A percentile compares a stretch with the other conserved stretches of the same genome.
These are phyloP conservation scores for Diarsia mendica DNA, from an alignment of 2,888 invertebrate species.

Conservation along the genomic window DNA sequence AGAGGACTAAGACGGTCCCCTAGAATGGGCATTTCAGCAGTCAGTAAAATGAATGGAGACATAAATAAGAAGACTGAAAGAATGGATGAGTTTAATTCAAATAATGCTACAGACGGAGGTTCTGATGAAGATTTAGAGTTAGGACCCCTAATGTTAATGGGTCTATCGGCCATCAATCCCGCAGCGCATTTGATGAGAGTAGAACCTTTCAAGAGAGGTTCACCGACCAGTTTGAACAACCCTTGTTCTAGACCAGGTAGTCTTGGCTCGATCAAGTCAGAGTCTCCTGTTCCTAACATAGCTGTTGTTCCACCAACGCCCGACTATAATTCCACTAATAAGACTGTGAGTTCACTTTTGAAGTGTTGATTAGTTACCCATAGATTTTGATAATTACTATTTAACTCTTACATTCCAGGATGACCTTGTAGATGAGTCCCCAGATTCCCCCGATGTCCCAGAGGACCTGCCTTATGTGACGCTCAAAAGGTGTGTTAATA, in stretches of 20 bases:
- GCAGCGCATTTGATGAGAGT: constrained; percentile 91
- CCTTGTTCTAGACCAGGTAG: constrained; percentile 87
- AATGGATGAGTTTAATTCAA: constrained; percentile 82
- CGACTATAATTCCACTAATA: constrained; percentile 88
- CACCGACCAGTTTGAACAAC: constrained; percentile 74
- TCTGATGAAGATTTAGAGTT: constrained; percentile 91
- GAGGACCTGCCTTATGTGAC: constrained; percentile 94
- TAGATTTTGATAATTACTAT: constrained; percentile 23
- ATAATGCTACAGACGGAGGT: constrained; percentile 77
- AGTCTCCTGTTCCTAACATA: constrained; percentile 92
- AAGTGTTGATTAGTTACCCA: constrained; percentile 21
- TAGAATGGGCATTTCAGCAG: constrained; percentile 86
- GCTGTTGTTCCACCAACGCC: constrained; percentile 94
- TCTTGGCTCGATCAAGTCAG: constrained; percentile 82
- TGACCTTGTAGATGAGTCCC: constrained; percentile 91
- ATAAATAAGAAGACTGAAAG: constrained; percentile 85
- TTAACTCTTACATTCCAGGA: constrained; percentile 75
- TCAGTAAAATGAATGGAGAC: constrained; percentile 88
- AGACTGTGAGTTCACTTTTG: constrained; percentile 82
- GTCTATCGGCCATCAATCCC: constrained; percentile 91
- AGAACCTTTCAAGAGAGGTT: constrained; percentile 89
- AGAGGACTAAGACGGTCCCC: constrained; percentile 85
- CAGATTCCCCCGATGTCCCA: constrained; percentile 92
- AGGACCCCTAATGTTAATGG: constrained; percentile 92
- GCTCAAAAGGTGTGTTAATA: constrained; percentile 89